Base-by-base conservation (phyloP, 2,888 invertebrate species). In the Mantis religiosa region DNA sequence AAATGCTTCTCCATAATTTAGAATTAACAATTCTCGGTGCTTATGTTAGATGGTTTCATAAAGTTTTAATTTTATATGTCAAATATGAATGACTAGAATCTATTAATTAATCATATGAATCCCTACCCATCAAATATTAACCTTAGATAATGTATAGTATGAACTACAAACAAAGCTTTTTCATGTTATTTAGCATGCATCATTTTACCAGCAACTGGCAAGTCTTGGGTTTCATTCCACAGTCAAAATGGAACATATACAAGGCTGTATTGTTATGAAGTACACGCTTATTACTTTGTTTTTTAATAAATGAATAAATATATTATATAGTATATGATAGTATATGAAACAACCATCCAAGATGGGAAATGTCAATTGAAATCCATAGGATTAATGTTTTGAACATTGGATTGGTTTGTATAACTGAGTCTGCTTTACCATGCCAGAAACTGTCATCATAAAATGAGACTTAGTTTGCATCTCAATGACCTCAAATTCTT, bases 341-440 rank as follows among this genome's bases (percentile, higher is more conserved):
- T 85, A 81, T 71, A 86, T 82, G 81, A 89, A 87, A 89, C 27
- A 85, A 86, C 89, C 88, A 88, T 89, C 89, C 88, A 89, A 84
- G 86, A 86, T 88, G 86, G 84, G 83, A 89, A 83, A 89, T 83
- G 88, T 88, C 88, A 89, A 88, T 89, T 88, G 84, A 88, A 89
- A 89, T 89, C 88, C 86, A 87, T 89, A 89, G 89, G 88, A 88
- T 89, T 88, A 84, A 83, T 86, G 88, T 87, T 71, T 88, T 82
- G 81, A 82, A 87, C 28, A 87, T 86, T 30, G 71, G 71, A 88
- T 86, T 83, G 82, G 83, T 89, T 89, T 87, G 83, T 83, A 85
- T 47, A 86, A 71, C 54, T 71, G 54, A 71, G 54, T 71, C 54
- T 71, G 54, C 54, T 71, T 71, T 71, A 71, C 54, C 54, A 71